Evolutionary conservation across 2,888 invertebrate genomes (phyloP).

Genomic region (Sinohyriopsis cumingii): DNA sequence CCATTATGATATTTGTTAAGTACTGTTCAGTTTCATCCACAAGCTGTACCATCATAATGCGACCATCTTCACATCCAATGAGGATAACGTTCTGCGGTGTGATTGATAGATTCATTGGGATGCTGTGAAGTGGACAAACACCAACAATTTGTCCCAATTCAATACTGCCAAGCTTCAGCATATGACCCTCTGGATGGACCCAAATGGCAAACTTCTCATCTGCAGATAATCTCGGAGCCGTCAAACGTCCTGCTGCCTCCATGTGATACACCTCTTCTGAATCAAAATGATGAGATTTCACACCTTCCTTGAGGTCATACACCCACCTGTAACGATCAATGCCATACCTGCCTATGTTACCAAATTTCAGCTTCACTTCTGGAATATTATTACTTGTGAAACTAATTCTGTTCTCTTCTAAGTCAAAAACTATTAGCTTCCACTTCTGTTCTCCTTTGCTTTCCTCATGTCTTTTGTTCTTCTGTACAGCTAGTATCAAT

Average conservation of each 20-base stretch:
- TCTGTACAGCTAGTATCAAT: no score
- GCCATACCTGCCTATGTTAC: slow-evolving; percentile 35
- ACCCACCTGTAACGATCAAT: slow-evolving; percentile 39
- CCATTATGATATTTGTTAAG: no score
- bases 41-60: slow-evolving; percentile 50
- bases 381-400: slow-evolving; percentile 21
- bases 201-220: slow-evolving; percentile 43
- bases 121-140: slow-evolving; percentile 45
- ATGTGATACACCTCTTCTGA: slow-evolving; percentile 24
- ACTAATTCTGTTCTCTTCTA: slow-evolving; percentile 27
- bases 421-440: slow-evolving; percentile 29
- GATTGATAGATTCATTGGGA: slow-evolving; percentile 38
- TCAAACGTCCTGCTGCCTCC: slow-evolving; percentile 15
- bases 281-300: slow-evolving; percentile 39
- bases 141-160: slow-evolving; percentile 25
- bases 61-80: slow-evolving; percentile 51
- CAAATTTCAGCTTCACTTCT: slow-evolving; percentile 14
- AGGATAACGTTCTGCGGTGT: slow-evolving; percentile 34
- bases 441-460: slow-evolving; percentile 26
- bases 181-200: slow-evolving; percentile 26
- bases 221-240: slow-evolving; percentile 32
- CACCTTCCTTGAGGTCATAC: slow-evolving; percentile 38
- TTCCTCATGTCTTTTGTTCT: slow-evolving; percentile 5
- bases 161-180: slow-evolving; percentile 40
- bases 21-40: slow-evolving; percentile 5